phyloP scores from a whole-genome alignment of 2,888 invertebrate genomes.

The Drosophila dives region DNA sequence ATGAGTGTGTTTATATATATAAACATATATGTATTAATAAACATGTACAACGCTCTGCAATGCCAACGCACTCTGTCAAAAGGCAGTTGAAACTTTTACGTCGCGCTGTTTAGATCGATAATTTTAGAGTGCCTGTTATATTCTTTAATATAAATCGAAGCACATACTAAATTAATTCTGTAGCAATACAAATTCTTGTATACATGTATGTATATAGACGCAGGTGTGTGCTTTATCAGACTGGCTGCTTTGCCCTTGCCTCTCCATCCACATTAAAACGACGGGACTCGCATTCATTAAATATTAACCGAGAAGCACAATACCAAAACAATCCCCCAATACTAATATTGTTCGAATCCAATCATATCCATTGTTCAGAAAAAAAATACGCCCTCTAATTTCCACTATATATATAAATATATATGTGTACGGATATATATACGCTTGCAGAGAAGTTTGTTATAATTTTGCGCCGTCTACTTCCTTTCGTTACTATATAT shows the following conservation, averaged over 20 bases:
- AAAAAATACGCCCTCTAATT: constrained; percentile 46
- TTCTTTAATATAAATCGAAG: background rate
- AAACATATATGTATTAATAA: constrained; percentile 3
- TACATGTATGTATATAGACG: background rate
- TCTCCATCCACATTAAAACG: background rate
- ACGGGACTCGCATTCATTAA: background rate
- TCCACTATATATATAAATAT: constrained; percentile 3
- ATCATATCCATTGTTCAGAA: constrained; percentile 5
- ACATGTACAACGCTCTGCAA: constrained; percentile 37
- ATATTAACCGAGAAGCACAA: background rate
- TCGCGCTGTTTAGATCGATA: constrained; percentile 55
- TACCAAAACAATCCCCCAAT: background rate
- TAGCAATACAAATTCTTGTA: background rate
- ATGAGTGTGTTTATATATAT: background rate
- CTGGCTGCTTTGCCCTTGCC: constrained; percentile 14
- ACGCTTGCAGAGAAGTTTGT: background rate
- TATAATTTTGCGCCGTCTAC: background rate
- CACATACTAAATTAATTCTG: background rate
- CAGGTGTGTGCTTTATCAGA: constrained; percentile 3
- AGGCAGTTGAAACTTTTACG: constrained; percentile 61
- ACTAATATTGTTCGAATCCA: constrained; percentile 26
- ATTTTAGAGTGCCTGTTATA: constrained; percentile 5
- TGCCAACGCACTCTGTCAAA: constrained; percentile 69
- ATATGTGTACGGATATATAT: constrained; percentile 13
- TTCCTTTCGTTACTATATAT: background rate